Base-by-base conservation (phyloP, 2,888 invertebrate species). In the Willowsia nigromaculata region DNA sequence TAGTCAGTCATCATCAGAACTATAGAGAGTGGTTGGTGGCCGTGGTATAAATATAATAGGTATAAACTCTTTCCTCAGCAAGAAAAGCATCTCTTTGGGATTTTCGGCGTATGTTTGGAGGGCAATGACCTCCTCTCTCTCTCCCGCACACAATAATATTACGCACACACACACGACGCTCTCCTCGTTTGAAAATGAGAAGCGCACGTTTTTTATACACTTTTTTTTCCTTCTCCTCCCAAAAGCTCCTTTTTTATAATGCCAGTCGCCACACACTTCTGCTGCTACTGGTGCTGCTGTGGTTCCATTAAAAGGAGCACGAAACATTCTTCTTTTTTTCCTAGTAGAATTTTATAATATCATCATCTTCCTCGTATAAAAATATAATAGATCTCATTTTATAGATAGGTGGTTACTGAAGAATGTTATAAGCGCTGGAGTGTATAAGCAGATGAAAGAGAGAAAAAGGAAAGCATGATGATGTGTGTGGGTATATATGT, bases 41-140 rank as follows among this genome's bases (percentile, higher is more conserved):
- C 7, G 18, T 30, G 37, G 40, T 33, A 68, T n/a, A n/a, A n/a
- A 37, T 40, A n/a, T 43, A 43, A 37, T 33, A 18, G 15, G n/a
- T n/a, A n/a, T n/a, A n/a, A n/a, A n/a, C n/a, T 43, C 13, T 43
- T 13, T 43, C 9, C 11, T 6, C 11, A 9, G 11, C 4, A 9
- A 43, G 11, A 30, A 18, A 85, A 74, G 68, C 40, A 78, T 86
- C 65, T 78, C 68, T 84, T 68, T 68, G 65, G 53, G 80, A 65
- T 80, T 86, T 56, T 86, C 65, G 80, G 78, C 65, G 47, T 86
- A 78, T 80, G 65, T 68, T 86, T 80, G 22, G 85, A 53, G 86
- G 86, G 65, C 86, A 86, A 68, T 86, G 86, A 86, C 86, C 86
- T 65, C n/a, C n/a, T n/a, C n/a, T n/a, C n/a, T n/a, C n/a, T n/a